Base-by-base conservation (phyloP, 2,888 invertebrate genomes). In the Nomada fabriciana region DNA sequence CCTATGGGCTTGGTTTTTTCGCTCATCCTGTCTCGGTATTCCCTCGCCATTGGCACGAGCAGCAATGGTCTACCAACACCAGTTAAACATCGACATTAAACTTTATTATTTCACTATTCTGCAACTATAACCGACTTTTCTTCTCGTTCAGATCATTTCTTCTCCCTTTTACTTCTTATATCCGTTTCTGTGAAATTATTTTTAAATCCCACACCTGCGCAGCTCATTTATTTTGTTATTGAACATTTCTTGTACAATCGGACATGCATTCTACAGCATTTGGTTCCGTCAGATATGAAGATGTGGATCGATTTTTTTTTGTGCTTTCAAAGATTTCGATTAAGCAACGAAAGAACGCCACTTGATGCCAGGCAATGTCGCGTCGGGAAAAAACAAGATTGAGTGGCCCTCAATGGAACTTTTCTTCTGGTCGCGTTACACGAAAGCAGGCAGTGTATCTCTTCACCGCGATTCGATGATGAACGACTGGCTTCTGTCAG, bases 391-490 rank as follows among this genome's bases (percentile, higher is more conserved):
- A 82, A 82, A 80, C 76, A 84, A 80, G 85, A 88, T 88, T 88
- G 81, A 88, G 74, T 72, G 77, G 69, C 67, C 55, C 73, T 63
- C 73, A 77, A 77, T 63, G 76, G 82, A 83, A 83, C 72, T 82
- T 84, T 88, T 78, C 81, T 80, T 85, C 65, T 60, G 57, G 23
- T 23, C 36, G 61, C 47, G 65, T 71, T 79, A 86, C 79, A 82
- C 75, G 70, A 78, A 73, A 68, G 76, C 69, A 36, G 76, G 47
- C 52, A 29, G 42, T 55, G 79, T 71, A 79, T 73, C 76, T 72
- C 65, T 59, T 53, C 29, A 47, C 72, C 50, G 74, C 76, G 84
- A 88, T 88, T 86, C 86, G 81, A 88, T 86, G 87, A 88, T 86
- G 88, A 82, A 88, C 76, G 88, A 84, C 68, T 65, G 70, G 60